Percentiles rank a stretch among this genome's conserved stretches.
These are phyloP conservation scores for Chamaea fasciata DNA, from an alignment of 2,113 vertebrate genomes.

Conservation along the genomic window DNA sequence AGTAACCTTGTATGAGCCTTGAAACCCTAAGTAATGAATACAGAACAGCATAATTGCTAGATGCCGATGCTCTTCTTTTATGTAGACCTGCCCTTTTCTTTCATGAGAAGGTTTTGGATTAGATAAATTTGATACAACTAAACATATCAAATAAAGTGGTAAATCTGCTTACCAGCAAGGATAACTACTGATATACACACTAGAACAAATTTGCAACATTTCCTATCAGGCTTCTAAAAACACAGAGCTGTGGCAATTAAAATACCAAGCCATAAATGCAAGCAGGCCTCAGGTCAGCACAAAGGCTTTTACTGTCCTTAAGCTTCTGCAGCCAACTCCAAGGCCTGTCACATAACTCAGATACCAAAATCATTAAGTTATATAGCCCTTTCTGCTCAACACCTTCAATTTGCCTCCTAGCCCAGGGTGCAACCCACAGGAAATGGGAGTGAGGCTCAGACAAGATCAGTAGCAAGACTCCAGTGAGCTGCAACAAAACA, in stretches of 20 bases:
- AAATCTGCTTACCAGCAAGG: not conserved
- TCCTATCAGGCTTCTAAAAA: not conserved
- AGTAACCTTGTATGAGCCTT: not conserved
- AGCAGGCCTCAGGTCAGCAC: not conserved
- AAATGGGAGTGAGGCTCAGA: not conserved
- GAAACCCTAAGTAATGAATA: not conserved
- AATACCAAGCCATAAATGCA: not conserved
- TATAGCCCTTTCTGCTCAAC: not conserved
- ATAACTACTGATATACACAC: not conserved
- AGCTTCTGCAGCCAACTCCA: not conserved
- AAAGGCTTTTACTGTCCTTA: not conserved
- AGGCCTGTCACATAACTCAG: not conserved
- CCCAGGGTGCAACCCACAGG: not conserved
- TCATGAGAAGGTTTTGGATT: not conserved
- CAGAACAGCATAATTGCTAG: rapidly evolving
- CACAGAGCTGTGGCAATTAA: not conserved
- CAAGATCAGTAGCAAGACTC: not conserved
- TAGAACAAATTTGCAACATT: not conserved
- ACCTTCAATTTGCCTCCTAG: not conserved
- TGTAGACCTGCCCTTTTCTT: not conserved
- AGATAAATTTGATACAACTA: not conserved
- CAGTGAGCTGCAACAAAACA: not conserved
- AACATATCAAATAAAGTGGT: not conserved
- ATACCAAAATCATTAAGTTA: not conserved
- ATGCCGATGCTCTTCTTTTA: not conserved